A percentile compares a stretch with the other conserved stretches of the same genome.
phyloP scores from a whole-genome alignment of 2,888 invertebrate genomes.

The Microctonus brassicae region DNA sequence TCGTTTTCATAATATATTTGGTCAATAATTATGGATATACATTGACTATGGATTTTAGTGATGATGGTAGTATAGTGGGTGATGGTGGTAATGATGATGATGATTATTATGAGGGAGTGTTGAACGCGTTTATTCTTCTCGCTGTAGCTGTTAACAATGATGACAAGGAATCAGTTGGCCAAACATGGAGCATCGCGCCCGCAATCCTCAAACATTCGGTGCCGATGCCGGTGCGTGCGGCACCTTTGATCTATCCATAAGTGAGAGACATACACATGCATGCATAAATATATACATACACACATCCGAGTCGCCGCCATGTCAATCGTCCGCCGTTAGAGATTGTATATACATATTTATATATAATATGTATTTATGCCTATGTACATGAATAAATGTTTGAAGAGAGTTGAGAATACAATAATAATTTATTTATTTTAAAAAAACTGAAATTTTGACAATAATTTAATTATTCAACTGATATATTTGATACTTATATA shows the following conservation, averaged over 20 bases:
- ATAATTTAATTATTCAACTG: too few relatives aligned
- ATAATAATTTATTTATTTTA: too few relatives aligned
- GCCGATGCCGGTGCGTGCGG: conserved; percentile 20
- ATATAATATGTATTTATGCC: conserved; percentile 7
- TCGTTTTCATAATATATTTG: neutral
- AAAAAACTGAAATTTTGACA: too few relatives aligned
- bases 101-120: neutral
- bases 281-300: neutral
- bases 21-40: neutral
- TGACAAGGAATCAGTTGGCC: conserved; percentile 53
- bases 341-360: conserved; percentile 12
- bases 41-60: neutral
- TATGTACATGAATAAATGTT: conserved; percentile 13
- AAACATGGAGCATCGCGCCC: conserved; percentile 46
- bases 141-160: conserved; percentile 49
- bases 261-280: neutral
- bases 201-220: conserved; percentile 53
- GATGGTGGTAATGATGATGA: neutral
- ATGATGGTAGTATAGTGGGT: neutral
- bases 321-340: neutral
- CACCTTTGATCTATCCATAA: conserved; percentile 47
- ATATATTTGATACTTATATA: too few relatives aligned
- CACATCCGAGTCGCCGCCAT: neutral
- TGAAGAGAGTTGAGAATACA: neutral
- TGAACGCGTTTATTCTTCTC: conserved; percentile 9